phyloP scores from a whole-genome alignment of 2,888 invertebrate species.

The Acleris emargana region DNA sequence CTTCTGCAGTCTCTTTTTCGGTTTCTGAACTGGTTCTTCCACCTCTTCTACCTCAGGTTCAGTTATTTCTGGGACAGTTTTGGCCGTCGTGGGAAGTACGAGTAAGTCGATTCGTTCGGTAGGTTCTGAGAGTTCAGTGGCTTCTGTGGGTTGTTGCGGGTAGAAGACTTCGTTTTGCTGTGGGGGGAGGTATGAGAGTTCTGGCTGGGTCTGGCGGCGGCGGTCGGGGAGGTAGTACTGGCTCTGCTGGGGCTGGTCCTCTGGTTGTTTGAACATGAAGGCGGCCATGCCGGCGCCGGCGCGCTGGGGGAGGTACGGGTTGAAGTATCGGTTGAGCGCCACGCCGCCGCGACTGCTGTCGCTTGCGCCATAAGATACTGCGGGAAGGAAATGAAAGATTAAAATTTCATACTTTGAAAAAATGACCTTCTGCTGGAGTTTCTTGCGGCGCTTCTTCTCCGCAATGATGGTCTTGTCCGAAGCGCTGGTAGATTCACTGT shows the following conservation, averaged over 20 bases:
- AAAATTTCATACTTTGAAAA: too few species aligned
- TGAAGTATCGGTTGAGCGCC: conserved; percentile 75
- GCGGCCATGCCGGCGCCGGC: conserved; percentile 69
- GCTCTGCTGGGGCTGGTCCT: conserved; percentile 54
- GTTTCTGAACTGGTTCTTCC: conserved; percentile 58
- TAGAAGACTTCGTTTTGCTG: conserved; percentile 75
- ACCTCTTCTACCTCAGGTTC: conserved; percentile 70
- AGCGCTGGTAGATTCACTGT: too few species aligned
- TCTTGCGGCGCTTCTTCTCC: too few species aligned
- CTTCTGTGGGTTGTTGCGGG: conserved; percentile 51
- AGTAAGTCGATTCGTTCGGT: conserved; percentile 54
- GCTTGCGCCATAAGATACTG: conserved; percentile 71
- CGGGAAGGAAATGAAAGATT: neutral
- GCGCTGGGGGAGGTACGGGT: conserved; percentile 68
- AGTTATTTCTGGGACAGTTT: conserved; percentile 60
- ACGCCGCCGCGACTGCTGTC: conserved; percentile 71
- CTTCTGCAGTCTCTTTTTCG: conserved; percentile 65
- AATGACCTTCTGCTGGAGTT: too few species aligned
- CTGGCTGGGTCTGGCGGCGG: conserved; percentile 67
- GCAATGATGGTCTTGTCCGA: too few species aligned
- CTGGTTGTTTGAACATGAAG: conserved; percentile 69
- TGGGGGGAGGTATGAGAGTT: conserved; percentile 59
- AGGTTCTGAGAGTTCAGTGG: conserved; percentile 28
- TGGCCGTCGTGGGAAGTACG: conserved; percentile 59
- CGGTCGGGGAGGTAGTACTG: conserved; percentile 74